These are phyloP conservation scores for Leucozona laternaria DNA, from an alignment of 2,888 invertebrate genomes.

Conservation along the genomic window DNA sequence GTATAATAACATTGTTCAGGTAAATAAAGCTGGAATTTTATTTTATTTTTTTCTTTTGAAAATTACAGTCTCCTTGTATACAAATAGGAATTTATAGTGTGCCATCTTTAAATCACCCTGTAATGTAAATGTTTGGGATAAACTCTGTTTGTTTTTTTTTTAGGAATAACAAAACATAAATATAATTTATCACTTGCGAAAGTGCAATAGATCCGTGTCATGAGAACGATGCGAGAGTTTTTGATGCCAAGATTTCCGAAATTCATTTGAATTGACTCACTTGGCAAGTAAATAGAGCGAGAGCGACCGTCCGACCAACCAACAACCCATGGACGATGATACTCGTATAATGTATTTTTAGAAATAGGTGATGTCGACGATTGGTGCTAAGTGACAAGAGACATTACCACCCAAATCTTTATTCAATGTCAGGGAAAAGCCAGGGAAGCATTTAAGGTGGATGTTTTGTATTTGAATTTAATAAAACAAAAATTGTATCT, in stretches of 20 bases:
- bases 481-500: conserved; percentile 8
- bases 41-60: no score
- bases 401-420: conserved; percentile 47
- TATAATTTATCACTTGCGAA: conserved; percentile 67
- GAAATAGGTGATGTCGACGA: conserved; percentile 44
- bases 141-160: no score
- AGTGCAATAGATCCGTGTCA: conserved; percentile 71
- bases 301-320: neutral
- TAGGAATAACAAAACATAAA: no score
- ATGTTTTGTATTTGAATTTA: neutral
- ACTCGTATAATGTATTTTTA: conserved; percentile 54
- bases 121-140: no score
- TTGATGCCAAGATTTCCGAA: conserved; percentile 62
- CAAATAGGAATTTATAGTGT: no score
- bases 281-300: conserved; percentile 49
- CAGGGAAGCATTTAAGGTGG: conserved; percentile 6
- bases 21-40: no score
- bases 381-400: conserved; percentile 41
- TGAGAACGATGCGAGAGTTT: conserved; percentile 59
- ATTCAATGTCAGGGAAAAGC: conserved; percentile 58
- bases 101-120: no score
- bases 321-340: neutral
- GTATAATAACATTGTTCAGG: no score
- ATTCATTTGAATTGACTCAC: conserved; percentile 59
- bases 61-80: no score